Conservation (phyloP, 2,888 invertebrate genomes). For the Sarcophaga variegata region DNA sequence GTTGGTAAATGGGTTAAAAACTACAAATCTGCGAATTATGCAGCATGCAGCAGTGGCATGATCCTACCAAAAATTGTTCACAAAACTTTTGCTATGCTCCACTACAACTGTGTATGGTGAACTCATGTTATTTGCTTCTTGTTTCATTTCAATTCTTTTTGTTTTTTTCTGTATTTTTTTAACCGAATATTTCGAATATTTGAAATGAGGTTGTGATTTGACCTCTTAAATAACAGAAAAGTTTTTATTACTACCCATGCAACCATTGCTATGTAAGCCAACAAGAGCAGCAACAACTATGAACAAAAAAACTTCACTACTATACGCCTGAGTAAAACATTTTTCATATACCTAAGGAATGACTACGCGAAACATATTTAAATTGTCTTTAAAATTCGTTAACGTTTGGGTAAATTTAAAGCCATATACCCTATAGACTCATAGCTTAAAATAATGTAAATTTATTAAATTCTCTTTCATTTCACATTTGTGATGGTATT, state of each 20-base stretch:
- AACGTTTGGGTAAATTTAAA: background rate
- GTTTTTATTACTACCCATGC: background rate
- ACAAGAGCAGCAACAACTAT: background rate
- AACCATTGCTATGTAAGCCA: background rate
- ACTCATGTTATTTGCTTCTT: slow-evolving; percentile 17
- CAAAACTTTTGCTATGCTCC: background rate
- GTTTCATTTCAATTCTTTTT: background rate
- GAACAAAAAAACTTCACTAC: background rate
- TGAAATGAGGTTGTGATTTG: slow-evolving; percentile 16
- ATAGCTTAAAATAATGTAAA: too few relatives aligned
- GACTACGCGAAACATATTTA: background rate
- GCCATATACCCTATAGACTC: background rate
- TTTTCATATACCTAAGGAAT: background rate
- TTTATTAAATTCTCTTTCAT: too few relatives aligned
- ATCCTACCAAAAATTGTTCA: background rate
- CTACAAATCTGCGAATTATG: slow-evolving; percentile 14
- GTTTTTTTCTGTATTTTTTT: background rate
- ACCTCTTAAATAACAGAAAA: slow-evolving; percentile 29
- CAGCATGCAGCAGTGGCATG: background rate
- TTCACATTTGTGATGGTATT: too few relatives aligned
- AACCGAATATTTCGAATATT: slow-evolving; percentile 4
- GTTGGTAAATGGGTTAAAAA: slow-evolving; percentile 28
- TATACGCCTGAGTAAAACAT: background rate
- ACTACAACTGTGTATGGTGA: slow-evolving; percentile 15
- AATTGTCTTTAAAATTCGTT: background rate